These are phyloP conservation scores for Sebastes hopkinsi DNA, from an alignment of 2,797 vertebrate genomes.

Conservation along the genomic window DNA sequence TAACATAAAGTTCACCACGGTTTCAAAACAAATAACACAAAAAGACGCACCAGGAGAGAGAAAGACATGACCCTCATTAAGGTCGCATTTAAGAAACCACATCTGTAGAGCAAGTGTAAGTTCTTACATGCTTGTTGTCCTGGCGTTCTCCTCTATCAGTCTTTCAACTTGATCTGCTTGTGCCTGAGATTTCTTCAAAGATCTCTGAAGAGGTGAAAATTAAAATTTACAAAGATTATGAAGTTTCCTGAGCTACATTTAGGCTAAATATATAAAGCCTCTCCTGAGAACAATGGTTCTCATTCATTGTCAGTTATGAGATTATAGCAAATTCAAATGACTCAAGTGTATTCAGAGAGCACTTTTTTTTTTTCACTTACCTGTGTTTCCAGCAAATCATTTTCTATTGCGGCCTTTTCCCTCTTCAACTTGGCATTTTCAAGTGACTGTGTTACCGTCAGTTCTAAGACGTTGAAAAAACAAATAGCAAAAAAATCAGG, in stretches of 20 bases:
- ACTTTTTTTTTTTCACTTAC: constrained; percentile 51
- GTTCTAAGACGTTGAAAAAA: constrained; percentile 74
- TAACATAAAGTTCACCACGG: neutral
- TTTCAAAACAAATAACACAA: neutral
- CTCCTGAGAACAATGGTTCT: neutral
- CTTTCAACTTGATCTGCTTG: constrained; percentile 82
- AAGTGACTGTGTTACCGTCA: constrained; percentile 79
- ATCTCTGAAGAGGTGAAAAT: constrained; percentile 75
- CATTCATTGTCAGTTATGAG: neutral
- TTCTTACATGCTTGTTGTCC: constrained; percentile 84
- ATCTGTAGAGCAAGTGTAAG: neutral
- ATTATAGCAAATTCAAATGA: neutral
- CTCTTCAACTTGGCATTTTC: constrained; percentile 86
- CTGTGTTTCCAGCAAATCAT: constrained; percentile 85
- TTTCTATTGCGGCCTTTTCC: constrained; percentile 88
- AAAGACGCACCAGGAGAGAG: neutral
- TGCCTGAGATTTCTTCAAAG: constrained; percentile 84
- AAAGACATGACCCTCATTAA: neutral
- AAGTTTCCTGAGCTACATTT: neutral
- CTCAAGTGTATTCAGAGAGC: neutral
- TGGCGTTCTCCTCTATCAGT: constrained; percentile 86
- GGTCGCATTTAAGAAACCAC: neutral
- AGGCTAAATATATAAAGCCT: neutral
- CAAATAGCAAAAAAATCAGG: neutral
- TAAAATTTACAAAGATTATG: neutral